Evolutionary conservation across 2,888 invertebrate species (phyloP).

Genomic region (Tetragonisca angustula): DNA sequence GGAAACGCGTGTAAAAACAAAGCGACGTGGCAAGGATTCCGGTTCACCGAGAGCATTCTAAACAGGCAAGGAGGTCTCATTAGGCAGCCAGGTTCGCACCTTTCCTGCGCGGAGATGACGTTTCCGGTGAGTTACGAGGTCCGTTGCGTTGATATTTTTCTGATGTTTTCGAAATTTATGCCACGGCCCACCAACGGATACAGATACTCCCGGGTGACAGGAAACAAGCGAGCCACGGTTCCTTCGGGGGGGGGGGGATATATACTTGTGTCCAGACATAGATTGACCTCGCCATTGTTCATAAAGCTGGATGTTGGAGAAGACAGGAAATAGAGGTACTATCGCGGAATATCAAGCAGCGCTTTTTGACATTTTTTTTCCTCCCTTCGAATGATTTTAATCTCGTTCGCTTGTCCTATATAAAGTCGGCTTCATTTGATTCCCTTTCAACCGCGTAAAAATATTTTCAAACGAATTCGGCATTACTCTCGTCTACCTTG

Average conservation of each 20-base stretch:
- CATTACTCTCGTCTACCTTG: no score
- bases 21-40: conserved; percentile 51
- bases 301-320: conserved; percentile 11
- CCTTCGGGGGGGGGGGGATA: conserved; percentile 54
- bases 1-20: conserved; percentile 36
- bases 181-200: conserved; percentile 59
- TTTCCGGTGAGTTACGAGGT: conserved; percentile 70
- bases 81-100: conserved; percentile 74
- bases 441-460: neutral
- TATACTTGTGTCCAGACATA: conserved; percentile 78
- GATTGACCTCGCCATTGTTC: conserved; percentile 60
- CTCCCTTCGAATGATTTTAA: neutral
- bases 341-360: conserved; percentile 63
- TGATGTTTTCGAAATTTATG: conserved; percentile 64
- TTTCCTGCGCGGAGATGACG: conserved; percentile 60
- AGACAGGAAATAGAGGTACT: conserved; percentile 57
- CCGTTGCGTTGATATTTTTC: conserved; percentile 31
- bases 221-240: conserved; percentile 75
- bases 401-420: no score
- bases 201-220: conserved; percentile 65
- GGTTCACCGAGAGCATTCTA: conserved; percentile 66
- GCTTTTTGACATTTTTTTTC: conserved; percentile 4
- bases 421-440: neutral
- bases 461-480: neutral
- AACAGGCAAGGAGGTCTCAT: conserved; percentile 71